Evolutionary conservation across 1,140 invertebrate genomes (phyloP), one percentile per base, ranked within the genome.

Genomic region (Microplitis demolitor): DNA sequence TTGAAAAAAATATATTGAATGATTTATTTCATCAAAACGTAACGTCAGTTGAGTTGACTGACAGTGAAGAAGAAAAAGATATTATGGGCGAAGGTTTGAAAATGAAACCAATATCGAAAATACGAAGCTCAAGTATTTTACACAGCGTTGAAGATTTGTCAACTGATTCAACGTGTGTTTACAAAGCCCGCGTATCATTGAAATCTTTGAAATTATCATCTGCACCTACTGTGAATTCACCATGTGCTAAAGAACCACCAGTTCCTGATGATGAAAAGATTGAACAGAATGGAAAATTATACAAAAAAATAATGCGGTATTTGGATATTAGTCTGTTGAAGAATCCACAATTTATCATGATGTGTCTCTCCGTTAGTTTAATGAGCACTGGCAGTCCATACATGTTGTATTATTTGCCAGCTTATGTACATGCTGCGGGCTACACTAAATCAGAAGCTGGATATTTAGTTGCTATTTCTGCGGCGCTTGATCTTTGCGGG

Each of bases 341-440:
- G 76, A 91, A 92, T 54, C 89, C 90, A 62, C 89, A 90, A n/a
- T 94, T 94, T 76, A 89, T 93, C 39, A 85, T 93, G 72, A 90
- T 94, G 84, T 92, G 91, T 70, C 85, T 91, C 2, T 93, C 92
- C 4, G 92, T 93, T 8, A 92, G 90, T 4, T 85, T 93, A 2
- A 93, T 93, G 91, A 93, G 92, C 0, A 91, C 92, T 4, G 93
- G 92, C 4, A 93, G 92, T 24, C 93, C 93, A 0, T 93, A 93
- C 77, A 91, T 93, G 82, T 80, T 94, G 4, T 93, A 93, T 79
- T 93, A 93, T 80, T 81, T 94, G 56, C 93, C 92, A 1, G 92
- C 93, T 0, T 92, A 93, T 77, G 92, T 92, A 0, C 89, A 91
- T 13, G 88, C 89, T 0, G 87, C 86, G n/a, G 92, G 92, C 1